phyloP scores from a whole-genome alignment of 2,888 invertebrate species.

The Latrodectus hesperus region DNA sequence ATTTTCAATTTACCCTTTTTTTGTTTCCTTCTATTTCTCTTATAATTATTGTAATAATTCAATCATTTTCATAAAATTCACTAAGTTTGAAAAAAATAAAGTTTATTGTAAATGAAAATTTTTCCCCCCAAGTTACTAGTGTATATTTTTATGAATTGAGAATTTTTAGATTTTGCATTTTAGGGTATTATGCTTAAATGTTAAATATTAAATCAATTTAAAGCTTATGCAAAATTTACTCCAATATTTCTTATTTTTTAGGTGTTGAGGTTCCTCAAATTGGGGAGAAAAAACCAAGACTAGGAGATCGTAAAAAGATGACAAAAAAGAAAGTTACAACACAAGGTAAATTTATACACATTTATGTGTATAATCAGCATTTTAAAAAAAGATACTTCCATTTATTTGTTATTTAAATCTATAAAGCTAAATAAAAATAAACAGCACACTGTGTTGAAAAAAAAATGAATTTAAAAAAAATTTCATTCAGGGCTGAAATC shows the following conservation, averaged over 20 bases:
- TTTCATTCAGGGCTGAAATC: too few species aligned
- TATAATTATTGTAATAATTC: too few species aligned
- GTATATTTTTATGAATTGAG: background rate
- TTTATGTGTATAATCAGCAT: background rate
- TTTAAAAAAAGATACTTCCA: background rate
- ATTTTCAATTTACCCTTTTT: too few species aligned
- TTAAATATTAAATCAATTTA: background rate
- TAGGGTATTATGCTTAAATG: background rate
- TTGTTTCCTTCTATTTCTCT: too few species aligned
- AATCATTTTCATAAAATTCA: too few species aligned
- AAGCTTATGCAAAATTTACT: background rate
- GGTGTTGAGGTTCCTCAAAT: constrained; percentile 83
- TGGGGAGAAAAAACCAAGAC: constrained; percentile 78
- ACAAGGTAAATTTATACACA: constrained; percentile 4
- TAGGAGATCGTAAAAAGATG: constrained; percentile 85
- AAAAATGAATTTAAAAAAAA: too few species aligned
- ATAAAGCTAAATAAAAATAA: too few species aligned
- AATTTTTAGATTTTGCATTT: background rate
- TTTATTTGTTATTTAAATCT: background rate
- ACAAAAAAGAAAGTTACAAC: constrained; percentile 80
- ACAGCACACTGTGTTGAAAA: too few species aligned
- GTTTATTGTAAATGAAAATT: background rate
- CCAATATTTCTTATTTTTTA: background rate
- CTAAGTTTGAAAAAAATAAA: too few species aligned
- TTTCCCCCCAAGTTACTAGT: background rate